phyloP scores from a whole-genome alignment of 2,797 vertebrate species.

The Epinephelus coioides region DNA sequence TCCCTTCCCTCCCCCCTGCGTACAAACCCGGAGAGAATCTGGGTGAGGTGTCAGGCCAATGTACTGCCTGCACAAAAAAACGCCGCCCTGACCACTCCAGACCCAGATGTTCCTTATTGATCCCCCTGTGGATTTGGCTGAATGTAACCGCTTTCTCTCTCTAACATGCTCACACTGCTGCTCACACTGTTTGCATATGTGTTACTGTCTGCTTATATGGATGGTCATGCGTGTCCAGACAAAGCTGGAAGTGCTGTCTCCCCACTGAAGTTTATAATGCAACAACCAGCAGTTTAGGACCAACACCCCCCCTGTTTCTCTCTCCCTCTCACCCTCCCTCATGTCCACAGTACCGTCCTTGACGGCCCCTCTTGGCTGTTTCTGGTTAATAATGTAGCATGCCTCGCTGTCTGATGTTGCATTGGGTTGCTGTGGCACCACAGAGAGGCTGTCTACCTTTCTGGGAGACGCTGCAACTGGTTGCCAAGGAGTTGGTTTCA shows the following conservation, averaged over 20 bases:
- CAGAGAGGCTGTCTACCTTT: conserved; percentile 82
- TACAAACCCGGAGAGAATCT: conserved; percentile 75
- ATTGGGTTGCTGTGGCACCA: conserved; percentile 80
- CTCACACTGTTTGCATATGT: conserved; percentile 30
- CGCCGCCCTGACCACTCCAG: conserved; percentile 79
- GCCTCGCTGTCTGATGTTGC: conserved; percentile 83
- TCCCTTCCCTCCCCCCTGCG: conserved; percentile 36
- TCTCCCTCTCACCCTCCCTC: conserved; percentile 47
- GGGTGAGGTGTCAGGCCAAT: conserved; percentile 78
- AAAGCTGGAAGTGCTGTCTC: conserved; percentile 54
- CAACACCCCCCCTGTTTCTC: conserved; percentile 13
- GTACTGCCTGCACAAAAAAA: conserved; percentile 77
- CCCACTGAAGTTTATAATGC: conserved; percentile 52
- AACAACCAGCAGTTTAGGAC: conserved; percentile 49
- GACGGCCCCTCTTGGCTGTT: conserved; percentile 67
- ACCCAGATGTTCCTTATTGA: conserved; percentile 87
- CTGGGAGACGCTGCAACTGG: conserved; percentile 80
- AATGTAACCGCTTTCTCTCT: conserved; percentile 78
- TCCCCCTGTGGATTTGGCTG: conserved; percentile 78
- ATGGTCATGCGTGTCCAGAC: conserved; percentile 38
- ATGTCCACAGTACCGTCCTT: conserved; percentile 54
- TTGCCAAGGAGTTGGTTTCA: conserved; percentile 83
- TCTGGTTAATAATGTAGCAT: conserved; percentile 87
- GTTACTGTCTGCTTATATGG: conserved; percentile 27
- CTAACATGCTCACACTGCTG: not conserved